Evolutionary conservation across 2,888 invertebrate species (phyloP).

Genomic region (Lepidocyrtoides sp.): DNA sequence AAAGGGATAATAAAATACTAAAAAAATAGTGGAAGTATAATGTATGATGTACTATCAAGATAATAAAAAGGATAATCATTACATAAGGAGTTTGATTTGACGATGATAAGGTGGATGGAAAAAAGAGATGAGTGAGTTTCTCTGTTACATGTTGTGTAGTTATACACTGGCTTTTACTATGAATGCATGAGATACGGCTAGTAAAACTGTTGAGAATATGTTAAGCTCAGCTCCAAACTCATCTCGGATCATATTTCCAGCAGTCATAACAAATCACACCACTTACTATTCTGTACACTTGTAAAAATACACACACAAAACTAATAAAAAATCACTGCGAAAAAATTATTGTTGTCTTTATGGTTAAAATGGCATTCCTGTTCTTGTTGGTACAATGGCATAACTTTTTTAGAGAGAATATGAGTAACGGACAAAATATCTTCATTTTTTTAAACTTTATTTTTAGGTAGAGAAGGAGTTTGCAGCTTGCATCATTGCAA

Average conservation of each 20-base stretch:
- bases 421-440: slow-evolving; percentile 48
- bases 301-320: not conserved
- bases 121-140: slow-evolving; percentile 12
- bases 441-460: not conserved
- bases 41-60: slow-evolving; percentile 11
- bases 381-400: not conserved
- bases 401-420: not conserved
- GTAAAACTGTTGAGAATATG: not conserved
- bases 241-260: slow-evolving; percentile 49
- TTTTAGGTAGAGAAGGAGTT: not conserved
- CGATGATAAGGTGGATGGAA: slow-evolving; percentile 11
- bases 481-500: not conserved
- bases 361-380: not conserved
- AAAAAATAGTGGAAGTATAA: not conserved
- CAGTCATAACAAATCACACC: slow-evolving; percentile 47
- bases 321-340: slow-evolving; percentile 7
- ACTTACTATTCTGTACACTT: not conserved
- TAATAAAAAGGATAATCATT: slow-evolving; percentile 50
- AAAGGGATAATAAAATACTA: not conserved
- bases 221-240: not conserved
- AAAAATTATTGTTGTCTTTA: slow-evolving; percentile 39
- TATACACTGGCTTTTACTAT: not conserved
- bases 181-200: not conserved
- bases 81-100: slow-evolving; percentile 30
- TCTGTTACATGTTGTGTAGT: not conserved